Percentiles rank a stretch among this genome's conserved stretches.
These are phyloP conservation scores for Sebastes glaucus DNA, from an alignment of 2,797 vertebrate species.

Conservation along the genomic window DNA sequence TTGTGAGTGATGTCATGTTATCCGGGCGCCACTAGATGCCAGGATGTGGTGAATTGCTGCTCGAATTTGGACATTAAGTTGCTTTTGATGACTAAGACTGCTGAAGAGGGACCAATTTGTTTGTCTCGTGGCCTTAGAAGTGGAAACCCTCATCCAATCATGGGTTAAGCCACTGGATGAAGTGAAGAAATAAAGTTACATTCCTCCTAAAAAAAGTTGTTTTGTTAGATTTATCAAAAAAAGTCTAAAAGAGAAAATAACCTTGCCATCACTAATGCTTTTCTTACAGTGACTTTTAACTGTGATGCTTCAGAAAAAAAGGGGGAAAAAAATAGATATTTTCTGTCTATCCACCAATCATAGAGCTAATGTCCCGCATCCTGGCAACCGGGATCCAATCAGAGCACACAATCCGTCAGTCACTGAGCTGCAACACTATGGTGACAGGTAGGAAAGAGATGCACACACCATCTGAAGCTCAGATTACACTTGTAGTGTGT, in stretches of 20 bases:
- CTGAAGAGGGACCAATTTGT: slow-evolving; percentile 49
- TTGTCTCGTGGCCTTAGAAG: slow-evolving; percentile 32
- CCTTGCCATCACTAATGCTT: neutral
- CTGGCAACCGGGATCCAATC: slow-evolving; percentile 56
- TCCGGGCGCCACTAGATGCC: slow-evolving; percentile 39
- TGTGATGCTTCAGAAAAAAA: slow-evolving; percentile 1
- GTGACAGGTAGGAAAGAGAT: slow-evolving; percentile 66
- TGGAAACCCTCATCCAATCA: slow-evolving; percentile 12
- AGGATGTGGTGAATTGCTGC: slow-evolving; percentile 41
- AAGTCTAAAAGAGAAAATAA: neutral
- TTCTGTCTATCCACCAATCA: slow-evolving; percentile 58
- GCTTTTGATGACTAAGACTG: slow-evolving; percentile 40
- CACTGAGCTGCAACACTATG: slow-evolving; percentile 59
- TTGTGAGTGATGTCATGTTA: slow-evolving; percentile 71
- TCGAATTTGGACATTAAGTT: slow-evolving; percentile 51
- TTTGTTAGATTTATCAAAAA: neutral
- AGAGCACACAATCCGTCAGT: slow-evolving; percentile 69
- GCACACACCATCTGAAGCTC: neutral
- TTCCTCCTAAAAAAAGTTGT: neutral
- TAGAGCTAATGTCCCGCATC: slow-evolving; percentile 69
- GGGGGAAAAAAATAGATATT: neutral
- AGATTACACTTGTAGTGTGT: neutral
- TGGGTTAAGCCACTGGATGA: slow-evolving; percentile 6
- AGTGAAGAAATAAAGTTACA: slow-evolving; percentile 8
- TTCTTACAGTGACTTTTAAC: slow-evolving; percentile 13